phyloP scores from a whole-genome alignment of 1,140 invertebrate genomes.

The Pachyrhynchus sulphureomaculatus region DNA sequence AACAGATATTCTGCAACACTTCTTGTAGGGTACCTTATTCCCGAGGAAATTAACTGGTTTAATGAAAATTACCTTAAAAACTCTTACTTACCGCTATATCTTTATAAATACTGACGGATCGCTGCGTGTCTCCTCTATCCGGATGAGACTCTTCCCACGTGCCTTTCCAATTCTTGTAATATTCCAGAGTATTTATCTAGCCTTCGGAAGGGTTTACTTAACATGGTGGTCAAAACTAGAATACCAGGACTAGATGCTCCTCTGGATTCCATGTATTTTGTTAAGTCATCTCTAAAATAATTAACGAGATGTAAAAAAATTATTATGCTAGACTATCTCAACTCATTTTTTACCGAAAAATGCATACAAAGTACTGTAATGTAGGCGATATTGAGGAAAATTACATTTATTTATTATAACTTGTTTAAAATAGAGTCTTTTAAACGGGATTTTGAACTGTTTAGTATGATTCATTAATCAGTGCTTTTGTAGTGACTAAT shows the following conservation, averaged over 20 bases:
- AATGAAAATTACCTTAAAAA: constrained; percentile 79
- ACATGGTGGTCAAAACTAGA: constrained; percentile 84
- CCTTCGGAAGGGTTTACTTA: constrained; percentile 93
- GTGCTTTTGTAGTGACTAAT: too few species aligned
- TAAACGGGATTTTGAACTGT: too few species aligned
- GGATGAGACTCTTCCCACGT: constrained; percentile 91
- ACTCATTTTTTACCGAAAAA: constrained; percentile 2
- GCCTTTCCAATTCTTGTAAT: constrained; percentile 92
- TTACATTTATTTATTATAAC: too few species aligned
- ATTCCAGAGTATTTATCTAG: constrained; percentile 92
- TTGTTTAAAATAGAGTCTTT: too few species aligned
- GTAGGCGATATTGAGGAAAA: too few species aligned
- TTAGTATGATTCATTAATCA: too few species aligned
- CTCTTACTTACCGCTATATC: constrained; percentile 87
- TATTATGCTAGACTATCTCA: too few species aligned
- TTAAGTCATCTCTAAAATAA: constrained; percentile 74
- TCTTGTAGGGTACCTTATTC: constrained; percentile 78
- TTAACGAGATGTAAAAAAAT: too few species aligned
- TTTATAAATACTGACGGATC: constrained; percentile 90
- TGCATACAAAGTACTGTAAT: too few species aligned
- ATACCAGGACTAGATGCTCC: constrained; percentile 82
- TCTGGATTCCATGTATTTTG: constrained; percentile 82
- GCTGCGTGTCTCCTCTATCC: constrained; percentile 93
- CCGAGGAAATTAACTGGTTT: constrained; percentile 81
- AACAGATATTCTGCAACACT: too few species aligned